These are phyloP conservation scores for Acanthis flammea DNA, from an alignment of 2,797 vertebrate genomes.

Conservation along the genomic window DNA sequence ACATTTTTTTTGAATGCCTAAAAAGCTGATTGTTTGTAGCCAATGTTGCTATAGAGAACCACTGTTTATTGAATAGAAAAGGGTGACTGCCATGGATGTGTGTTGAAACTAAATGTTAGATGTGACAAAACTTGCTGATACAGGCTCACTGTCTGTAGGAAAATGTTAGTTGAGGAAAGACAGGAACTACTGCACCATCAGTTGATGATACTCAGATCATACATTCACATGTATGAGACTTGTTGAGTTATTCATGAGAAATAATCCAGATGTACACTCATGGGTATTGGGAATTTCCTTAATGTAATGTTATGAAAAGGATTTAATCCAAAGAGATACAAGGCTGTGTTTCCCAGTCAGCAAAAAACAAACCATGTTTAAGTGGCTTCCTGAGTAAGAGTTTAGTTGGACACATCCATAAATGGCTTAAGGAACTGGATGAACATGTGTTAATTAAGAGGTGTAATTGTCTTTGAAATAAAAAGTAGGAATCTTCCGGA, in stretches of 20 bases:
- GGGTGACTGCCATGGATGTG: not conserved
- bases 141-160: not conserved
- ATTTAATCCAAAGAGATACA: not conserved
- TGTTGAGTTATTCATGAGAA: not conserved
- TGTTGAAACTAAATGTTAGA: not conserved
- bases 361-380: not conserved
- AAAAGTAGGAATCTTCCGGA: not conserved
- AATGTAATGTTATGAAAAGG: not conserved
- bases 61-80: not conserved
- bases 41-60: not conserved
- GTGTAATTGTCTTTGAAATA: not conserved
- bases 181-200: not conserved
- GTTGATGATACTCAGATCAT: not conserved
- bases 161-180: not conserved
- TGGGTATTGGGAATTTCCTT: not conserved
- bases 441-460: not conserved
- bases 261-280: not conserved
- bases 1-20: not conserved
- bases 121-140: not conserved
- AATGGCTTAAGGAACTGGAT: not conserved
- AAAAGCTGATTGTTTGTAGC: not conserved
- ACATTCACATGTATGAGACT: not conserved
- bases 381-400: not conserved
- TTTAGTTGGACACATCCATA: not conserved
- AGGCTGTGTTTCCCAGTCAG: not conserved